A percentile compares a stretch with the other conserved stretches of the same genome.
Conservation (phyloP, 2,888 invertebrate genomes). For the Ophioninae sp. region DNA sequence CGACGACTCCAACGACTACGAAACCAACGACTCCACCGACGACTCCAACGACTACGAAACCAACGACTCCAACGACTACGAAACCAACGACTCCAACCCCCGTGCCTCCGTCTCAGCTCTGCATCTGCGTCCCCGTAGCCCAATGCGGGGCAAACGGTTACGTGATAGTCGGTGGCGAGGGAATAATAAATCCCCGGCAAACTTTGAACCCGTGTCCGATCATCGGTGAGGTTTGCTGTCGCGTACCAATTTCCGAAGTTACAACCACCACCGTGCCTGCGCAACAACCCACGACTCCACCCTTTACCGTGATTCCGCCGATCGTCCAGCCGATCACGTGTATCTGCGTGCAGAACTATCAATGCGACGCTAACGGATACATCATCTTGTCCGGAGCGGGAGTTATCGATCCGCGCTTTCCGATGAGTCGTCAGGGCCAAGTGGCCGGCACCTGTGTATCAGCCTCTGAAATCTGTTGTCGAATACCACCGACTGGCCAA, state of each 20-base stretch:
- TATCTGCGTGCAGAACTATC: constrained; percentile 66
- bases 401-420: constrained; percentile 71
- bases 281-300: constrained; percentile 40
- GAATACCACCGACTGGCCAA: constrained; percentile 86
- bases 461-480: constrained; percentile 81
- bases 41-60: constrained; percentile 57
- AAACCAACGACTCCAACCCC: constrained; percentile 54
- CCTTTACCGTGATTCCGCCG: constrained; percentile 50
- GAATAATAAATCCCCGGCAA: constrained; percentile 71
- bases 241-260: constrained; percentile 49
- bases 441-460: constrained; percentile 57
- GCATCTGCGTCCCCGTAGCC: constrained; percentile 70
- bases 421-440: constrained; percentile 66
- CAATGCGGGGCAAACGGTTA: constrained; percentile 71
- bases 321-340: constrained; percentile 57
- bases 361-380: constrained; percentile 67
- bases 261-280: constrained; percentile 45
- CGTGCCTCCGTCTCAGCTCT: constrained; percentile 59
- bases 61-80: constrained; percentile 57
- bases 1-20: constrained; percentile 55
- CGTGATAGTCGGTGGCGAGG: constrained; percentile 69
- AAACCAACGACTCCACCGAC: constrained; percentile 51
- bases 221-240: constrained; percentile 71
- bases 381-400: constrained; percentile 66
- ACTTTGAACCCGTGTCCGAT: constrained; percentile 63